Percentiles rank a stretch among this genome's conserved stretches.
Conservation (phyloP, 2,797 vertebrate genomes). For the Sarcoramphus papa region DNA sequence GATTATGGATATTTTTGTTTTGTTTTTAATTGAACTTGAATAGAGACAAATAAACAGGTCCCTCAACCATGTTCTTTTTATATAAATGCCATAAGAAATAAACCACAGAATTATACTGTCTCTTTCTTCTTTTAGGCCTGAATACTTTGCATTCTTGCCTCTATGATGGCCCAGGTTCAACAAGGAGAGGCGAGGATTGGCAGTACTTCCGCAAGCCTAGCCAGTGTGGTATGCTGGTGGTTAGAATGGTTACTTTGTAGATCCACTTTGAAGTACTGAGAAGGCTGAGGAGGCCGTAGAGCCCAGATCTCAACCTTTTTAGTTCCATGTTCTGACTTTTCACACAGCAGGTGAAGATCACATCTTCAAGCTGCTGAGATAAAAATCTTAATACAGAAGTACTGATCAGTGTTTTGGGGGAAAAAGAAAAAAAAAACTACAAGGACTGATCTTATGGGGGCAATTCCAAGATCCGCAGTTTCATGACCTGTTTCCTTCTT, state of each 20-base stretch:
- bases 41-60: background rate
- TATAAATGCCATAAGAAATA: background rate
- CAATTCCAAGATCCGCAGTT: background rate
- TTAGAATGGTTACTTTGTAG: background rate
- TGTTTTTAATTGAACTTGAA: background rate
- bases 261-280: background rate
- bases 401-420: background rate
- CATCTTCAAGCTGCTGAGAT: background rate
- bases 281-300: background rate
- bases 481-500: background rate
- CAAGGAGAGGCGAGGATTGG: background rate
- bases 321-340: background rate
- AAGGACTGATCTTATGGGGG: fast-evolving
- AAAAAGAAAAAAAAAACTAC: background rate
- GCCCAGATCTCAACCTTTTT: background rate
- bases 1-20: background rate
- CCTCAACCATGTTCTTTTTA: background rate
- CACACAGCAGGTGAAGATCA: background rate
- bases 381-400: background rate
- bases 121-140: background rate
- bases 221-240: background rate
- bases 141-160: background rate
- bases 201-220: background rate
- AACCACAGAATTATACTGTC: background rate
- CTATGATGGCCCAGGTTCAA: background rate